phyloP scores from a whole-genome alignment of 2,797 vertebrate species.

The Sebastes oblongus region DNA sequence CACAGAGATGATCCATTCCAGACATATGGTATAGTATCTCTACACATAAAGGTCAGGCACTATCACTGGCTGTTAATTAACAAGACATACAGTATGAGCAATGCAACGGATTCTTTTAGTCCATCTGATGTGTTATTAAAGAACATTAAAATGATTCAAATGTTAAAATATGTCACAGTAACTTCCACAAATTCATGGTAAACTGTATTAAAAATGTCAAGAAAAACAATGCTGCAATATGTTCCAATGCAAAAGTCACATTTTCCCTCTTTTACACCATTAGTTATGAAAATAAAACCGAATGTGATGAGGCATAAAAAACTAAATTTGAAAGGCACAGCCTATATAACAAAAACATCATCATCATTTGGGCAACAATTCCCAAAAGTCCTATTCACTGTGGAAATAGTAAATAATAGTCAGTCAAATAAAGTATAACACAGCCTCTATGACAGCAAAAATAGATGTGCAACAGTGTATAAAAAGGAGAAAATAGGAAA shows the following conservation, averaged over 20 bases:
- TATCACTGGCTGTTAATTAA: neutral
- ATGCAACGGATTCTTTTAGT: neutral
- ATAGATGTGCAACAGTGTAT: neutral
- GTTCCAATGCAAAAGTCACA: neutral
- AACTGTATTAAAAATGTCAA: neutral
- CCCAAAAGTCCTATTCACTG: neutral
- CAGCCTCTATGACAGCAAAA: neutral
- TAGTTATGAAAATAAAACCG: neutral
- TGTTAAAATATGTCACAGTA: neutral
- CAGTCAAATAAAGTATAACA: neutral
- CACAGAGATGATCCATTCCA: conserved; percentile 31
- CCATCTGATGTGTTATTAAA: neutral
- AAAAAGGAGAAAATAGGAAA: neutral
- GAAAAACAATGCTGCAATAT: neutral
- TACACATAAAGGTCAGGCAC: neutral
- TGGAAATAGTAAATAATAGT: conserved; percentile 9
- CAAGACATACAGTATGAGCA: neutral
- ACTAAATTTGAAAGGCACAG: neutral
- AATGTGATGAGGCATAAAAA: neutral
- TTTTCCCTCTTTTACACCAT: neutral
- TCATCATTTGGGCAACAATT: neutral
- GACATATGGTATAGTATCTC: neutral
- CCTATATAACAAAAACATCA: neutral
- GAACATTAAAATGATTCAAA: neutral
- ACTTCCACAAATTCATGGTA: neutral